These are phyloP conservation scores for Drosophila nikananu DNA, from an alignment of 1,140 invertebrate genomes.

Conservation along the genomic window DNA sequence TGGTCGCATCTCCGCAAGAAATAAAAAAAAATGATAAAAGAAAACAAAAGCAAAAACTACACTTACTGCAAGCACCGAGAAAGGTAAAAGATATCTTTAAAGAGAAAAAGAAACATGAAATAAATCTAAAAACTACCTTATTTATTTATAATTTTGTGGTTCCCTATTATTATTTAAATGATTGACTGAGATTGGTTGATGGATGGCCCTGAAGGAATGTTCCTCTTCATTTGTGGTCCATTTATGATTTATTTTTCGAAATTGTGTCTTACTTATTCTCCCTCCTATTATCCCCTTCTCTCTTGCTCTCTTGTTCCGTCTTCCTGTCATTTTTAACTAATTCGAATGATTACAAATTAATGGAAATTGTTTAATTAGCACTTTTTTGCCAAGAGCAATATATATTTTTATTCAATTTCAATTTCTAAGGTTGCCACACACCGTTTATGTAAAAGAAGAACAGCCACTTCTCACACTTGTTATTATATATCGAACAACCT, in stretches of 20 bases:
- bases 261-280: conserved; percentile 4
- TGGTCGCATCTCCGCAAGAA: conserved; percentile 47
- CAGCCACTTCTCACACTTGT: background rate
- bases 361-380: conserved; percentile 1
- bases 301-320: conserved; percentile 14
- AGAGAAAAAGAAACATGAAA: conserved; percentile 35
- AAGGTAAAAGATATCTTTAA: conserved; percentile 72
- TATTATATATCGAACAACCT: conserved; percentile 5
- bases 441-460: background rate
- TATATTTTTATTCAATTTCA: background rate
- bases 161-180: conserved; percentile 52
- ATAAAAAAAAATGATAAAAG: conserved; percentile 19
- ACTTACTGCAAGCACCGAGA: conserved; percentile 85
- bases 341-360: conserved; percentile 15
- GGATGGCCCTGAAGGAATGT: background rate
- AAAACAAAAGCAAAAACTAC: conserved; percentile 77
- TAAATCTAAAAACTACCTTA: conserved; percentile 40
- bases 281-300: conserved; percentile 14
- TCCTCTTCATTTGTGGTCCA: conserved; percentile 13
- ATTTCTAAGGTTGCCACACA: background rate
- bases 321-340: conserved; percentile 6
- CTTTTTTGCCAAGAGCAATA: background rate
- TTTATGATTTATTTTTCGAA: conserved; percentile 21
- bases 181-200: conserved; percentile 13
- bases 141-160: conserved; percentile 33